Evolutionary conservation across 2,797 vertebrate genomes (phyloP).

Genomic region (Enteromius treurensis): DNA sequence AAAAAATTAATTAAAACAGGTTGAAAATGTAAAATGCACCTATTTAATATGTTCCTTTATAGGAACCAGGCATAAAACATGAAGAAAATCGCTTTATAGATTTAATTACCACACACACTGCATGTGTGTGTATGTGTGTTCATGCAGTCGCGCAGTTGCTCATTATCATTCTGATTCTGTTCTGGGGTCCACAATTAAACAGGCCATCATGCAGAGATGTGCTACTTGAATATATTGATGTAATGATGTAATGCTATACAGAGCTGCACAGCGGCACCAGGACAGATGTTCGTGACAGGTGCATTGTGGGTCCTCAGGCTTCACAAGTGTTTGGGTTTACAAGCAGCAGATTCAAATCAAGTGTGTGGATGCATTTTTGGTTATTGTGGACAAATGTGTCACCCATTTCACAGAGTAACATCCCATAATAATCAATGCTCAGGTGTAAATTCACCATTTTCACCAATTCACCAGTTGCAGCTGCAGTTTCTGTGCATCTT

Average conservation of each 20-base stretch:
- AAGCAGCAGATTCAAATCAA: slow-evolving; percentile 22
- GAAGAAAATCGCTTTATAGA: neutral
- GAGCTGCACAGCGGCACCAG: slow-evolving; percentile 19
- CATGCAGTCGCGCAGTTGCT: neutral
- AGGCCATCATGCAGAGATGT: slow-evolving; percentile 26
- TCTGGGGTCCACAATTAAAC: slow-evolving; percentile 27
- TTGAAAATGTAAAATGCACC: neutral
- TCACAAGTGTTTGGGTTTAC: slow-evolving; percentile 29
- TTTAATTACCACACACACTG: neutral
- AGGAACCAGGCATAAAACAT: neutral
- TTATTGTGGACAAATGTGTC: neutral
- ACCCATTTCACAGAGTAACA: neutral
- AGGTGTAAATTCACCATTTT: neutral
- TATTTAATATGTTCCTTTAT: neutral
- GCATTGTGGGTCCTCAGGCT: slow-evolving; percentile 39
- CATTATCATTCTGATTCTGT: slow-evolving; percentile 24
- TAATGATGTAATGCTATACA: slow-evolving; percentile 33
- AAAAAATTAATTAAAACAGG: neutral
- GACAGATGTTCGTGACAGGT: slow-evolving; percentile 50
- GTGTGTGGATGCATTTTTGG: neutral
- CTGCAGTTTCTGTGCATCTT: slow-evolving; percentile 15
- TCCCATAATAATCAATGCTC: slow-evolving; percentile 2
- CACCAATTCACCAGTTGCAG: neutral
- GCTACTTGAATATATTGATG: slow-evolving; percentile 44
- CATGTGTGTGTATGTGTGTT: neutral